Conservation (phyloP, 2,113 vertebrate genomes). For the Nothoprocta perdicaria region DNA sequence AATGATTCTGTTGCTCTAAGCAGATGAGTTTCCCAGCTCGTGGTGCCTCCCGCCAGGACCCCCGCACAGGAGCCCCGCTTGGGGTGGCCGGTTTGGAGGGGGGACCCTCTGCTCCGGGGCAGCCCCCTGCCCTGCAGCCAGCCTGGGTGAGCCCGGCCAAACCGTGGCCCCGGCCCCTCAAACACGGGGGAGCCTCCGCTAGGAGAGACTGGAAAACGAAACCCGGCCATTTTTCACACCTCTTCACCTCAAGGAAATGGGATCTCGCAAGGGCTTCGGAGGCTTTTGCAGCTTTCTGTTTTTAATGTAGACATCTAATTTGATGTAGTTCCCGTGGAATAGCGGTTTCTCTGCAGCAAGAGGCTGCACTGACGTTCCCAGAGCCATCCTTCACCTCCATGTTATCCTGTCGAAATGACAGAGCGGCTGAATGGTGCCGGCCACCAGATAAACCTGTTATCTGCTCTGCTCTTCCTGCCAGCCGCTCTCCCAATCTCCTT, state of each 20-base stretch:
- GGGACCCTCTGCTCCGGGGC: too few relatives aligned
- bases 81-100: too few relatives aligned
- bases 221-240: too few relatives aligned
- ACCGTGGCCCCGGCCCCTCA: not conserved
- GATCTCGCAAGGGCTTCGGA: not conserved
- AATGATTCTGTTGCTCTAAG: too few relatives aligned
- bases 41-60: too few relatives aligned
- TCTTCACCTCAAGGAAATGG: not conserved
- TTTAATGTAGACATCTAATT: not conserved
- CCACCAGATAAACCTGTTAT: constrained; percentile 78
- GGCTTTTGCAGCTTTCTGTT: not conserved
- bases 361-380: not conserved
- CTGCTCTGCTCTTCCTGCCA: constrained; percentile 67
- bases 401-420: constrained; percentile 65
- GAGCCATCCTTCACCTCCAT: constrained; percentile 64
- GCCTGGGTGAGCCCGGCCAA: not conserved
- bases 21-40: too few relatives aligned
- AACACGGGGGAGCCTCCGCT: not conserved
- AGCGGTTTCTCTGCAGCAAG: not conserved
- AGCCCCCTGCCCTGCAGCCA: not conserved
- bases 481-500: constrained; percentile 67
- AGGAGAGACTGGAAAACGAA: not conserved
- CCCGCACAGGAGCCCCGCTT: too few relatives aligned
- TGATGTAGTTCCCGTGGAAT: not conserved
- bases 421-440: constrained; percentile 52